These are phyloP conservation scores for Ceratitis capitata DNA, from an alignment of 1,140 invertebrate genomes.

Conservation along the genomic window DNA sequence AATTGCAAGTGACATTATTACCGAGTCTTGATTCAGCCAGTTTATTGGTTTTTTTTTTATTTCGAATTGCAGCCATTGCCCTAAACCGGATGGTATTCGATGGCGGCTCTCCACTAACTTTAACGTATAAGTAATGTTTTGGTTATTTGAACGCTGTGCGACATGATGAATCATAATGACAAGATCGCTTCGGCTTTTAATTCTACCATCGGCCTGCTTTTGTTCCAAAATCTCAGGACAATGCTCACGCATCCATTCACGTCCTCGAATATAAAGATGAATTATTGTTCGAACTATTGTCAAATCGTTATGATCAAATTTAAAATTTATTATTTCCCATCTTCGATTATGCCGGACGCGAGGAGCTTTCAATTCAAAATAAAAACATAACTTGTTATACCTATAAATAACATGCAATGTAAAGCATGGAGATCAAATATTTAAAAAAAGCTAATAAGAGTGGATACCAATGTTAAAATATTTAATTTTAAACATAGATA, in stretches of 20 bases:
- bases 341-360: slow-evolving; percentile 2
- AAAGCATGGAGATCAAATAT: neutral
- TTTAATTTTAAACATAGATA: neutral
- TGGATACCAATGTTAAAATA: neutral
- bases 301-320: neutral
- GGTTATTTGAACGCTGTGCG: slow-evolving; percentile 42
- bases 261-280: slow-evolving; percentile 27
- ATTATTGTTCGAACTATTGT: slow-evolving; percentile 5
- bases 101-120: slow-evolving; percentile 56
- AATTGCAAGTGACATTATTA: slow-evolving; percentile 79
- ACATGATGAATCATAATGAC: neutral
- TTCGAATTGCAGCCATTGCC: slow-evolving; percentile 79
- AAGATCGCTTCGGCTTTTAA: neutral
- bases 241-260: neutral
- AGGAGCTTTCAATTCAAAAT: neutral
- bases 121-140: slow-evolving; percentile 51
- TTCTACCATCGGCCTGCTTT: neutral
- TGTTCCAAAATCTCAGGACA: neutral
- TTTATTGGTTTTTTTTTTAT: slow-evolving; percentile 79
- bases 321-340: slow-evolving; percentile 17
- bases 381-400: too few species aligned
- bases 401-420: too few species aligned
- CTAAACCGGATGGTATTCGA: slow-evolving; percentile 65
- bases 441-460: neutral
- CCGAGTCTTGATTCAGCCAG: slow-evolving; percentile 77